Evolutionary conservation across 2,888 invertebrate genomes (phyloP).

Genomic region (Coremacera marginata): DNA sequence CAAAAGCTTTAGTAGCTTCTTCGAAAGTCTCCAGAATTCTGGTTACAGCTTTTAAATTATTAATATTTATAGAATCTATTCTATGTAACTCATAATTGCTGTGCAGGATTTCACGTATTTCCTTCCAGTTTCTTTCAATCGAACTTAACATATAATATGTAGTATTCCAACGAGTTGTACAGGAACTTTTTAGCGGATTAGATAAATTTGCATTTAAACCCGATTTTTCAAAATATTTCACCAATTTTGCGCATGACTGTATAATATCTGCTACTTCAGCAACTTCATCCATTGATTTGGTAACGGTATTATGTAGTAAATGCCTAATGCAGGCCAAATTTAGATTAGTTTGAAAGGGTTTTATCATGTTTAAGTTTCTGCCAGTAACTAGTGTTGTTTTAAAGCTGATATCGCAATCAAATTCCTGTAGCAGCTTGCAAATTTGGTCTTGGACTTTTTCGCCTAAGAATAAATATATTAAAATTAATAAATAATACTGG

Average conservation of each 20-base stretch:
- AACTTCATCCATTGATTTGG: slow-evolving; percentile 13
- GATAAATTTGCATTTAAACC: slow-evolving; percentile 15
- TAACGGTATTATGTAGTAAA: slow-evolving; percentile 9
- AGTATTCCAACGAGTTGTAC: slow-evolving; percentile 22
- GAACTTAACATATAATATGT: slow-evolving; percentile 14
- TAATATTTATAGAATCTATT: slow-evolving; percentile 37
- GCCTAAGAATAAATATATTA: slow-evolving; percentile 26
- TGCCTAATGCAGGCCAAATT: slow-evolving; percentile 39
- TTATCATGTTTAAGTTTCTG: slow-evolving; percentile 38
- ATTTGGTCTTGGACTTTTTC: slow-evolving; percentile 37
- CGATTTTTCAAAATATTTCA: slow-evolving; percentile 40
- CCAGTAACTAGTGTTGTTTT: slow-evolving; percentile 41
- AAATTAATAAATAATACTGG: too few relatives aligned
- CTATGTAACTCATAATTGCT: slow-evolving; percentile 30
- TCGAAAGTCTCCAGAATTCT: slow-evolving; percentile 1
- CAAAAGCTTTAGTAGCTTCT: slow-evolving; percentile 22
- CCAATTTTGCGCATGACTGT: slow-evolving; percentile 27
- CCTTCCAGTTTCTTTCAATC: slow-evolving; percentile 15
- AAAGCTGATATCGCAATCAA: slow-evolving; percentile 32
- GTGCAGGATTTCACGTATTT: slow-evolving; percentile 26
- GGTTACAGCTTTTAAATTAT: slow-evolving; percentile 12
- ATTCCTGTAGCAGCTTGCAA: slow-evolving; percentile 37
- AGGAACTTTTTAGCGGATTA: slow-evolving; percentile 26
- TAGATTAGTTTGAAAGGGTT: slow-evolving; percentile 30
- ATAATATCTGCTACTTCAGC: slow-evolving; percentile 29